Base-by-base conservation (phyloP, 2,113 vertebrate species). In the Sphyrna mokarran region DNA sequence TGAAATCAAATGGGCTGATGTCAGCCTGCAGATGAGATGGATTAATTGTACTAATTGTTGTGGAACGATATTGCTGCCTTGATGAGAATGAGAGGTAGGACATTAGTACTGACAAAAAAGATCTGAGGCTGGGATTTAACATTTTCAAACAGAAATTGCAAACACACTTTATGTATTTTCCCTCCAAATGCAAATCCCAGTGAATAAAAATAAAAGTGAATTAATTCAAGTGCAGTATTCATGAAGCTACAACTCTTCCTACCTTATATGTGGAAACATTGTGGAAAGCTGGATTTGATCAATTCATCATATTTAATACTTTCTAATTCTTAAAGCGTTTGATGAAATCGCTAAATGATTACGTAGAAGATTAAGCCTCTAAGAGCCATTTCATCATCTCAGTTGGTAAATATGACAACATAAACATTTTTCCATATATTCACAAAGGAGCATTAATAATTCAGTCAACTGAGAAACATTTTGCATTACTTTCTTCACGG, bases 121-220 rank as follows among this genome's bases (percentile, higher is more conserved):
- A 22, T 96, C 96, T 76, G 48, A 96, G 93, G 96, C 96, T 95
- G 96, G 76, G 43, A 96, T 95, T 95, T 96, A 78, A 96, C 96
- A 96, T 96, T 96, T 91, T 96, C 70, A 72, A 96, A 87, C 90
- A 96, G 61, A 69, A 96, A 95, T 78, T 96, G 85, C 96, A 86
- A 94, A 96, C 43, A 72, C 37, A 43, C 76, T 40, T 70, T 95
- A 33, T 16, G 13, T 13, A 33, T 54, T 76, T 95, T 33, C 20
- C 68, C 43, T 33, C 68, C 23, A 72, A 95, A 95, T 70, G n/a
- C 37, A 72, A 70, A 14, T 23, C 26, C 48, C 3, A 13, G 40
- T 54, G 43, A 95, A 72, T 13, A 33, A 54, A 33, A 72, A 66
- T 22, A 93, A 58, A 61, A 68, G 8, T 20, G 37, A 22, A 68